A percentile compares a stretch with the other conserved stretches of the same genome.
Evolutionary conservation across 2,113 vertebrate genomes (phyloP).

Genomic region (Sebastes schlegelii): DNA sequence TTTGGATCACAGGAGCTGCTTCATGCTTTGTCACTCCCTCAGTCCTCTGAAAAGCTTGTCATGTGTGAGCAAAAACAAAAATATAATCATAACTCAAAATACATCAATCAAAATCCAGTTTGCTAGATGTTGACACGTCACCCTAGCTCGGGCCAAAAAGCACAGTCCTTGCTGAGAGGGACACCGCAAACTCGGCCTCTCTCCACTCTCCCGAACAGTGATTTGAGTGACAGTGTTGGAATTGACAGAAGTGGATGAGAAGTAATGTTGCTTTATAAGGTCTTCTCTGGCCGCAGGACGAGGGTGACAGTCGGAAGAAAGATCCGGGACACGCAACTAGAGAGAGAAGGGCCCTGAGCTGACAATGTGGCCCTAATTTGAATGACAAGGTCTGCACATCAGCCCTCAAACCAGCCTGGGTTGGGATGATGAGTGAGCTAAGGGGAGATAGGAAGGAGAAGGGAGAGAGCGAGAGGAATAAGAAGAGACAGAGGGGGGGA

Average conservation of each 20-base stretch:
- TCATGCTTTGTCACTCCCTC: slow-evolving; percentile 8
- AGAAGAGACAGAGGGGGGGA: slow-evolving; percentile 58
- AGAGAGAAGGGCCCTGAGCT: slow-evolving; percentile 83
- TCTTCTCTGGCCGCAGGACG: slow-evolving; percentile 76
- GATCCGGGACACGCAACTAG: slow-evolving; percentile 60
- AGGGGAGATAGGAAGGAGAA: slow-evolving; percentile 29
- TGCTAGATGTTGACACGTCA: slow-evolving; percentile 38
- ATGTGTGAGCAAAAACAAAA: slow-evolving; percentile 5
- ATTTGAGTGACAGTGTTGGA: slow-evolving; percentile 80
- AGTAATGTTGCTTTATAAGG: slow-evolving; percentile 80
- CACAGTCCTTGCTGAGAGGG: slow-evolving; percentile 73
- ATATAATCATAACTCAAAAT: slow-evolving; percentile 1
- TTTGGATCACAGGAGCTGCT: neutral
- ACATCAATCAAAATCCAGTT: slow-evolving; percentile 21
- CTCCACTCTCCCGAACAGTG: slow-evolving; percentile 69
- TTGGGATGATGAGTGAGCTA: slow-evolving; percentile 36
- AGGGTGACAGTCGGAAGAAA: slow-evolving; percentile 71
- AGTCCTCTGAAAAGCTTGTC: slow-evolving; percentile 8
- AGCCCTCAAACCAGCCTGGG: slow-evolving; percentile 86
- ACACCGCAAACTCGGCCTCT: slow-evolving; percentile 48
- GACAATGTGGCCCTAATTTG: slow-evolving; percentile 91
- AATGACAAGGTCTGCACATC: slow-evolving; percentile 88
- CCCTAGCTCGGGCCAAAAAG: slow-evolving; percentile 53
- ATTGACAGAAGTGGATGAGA: slow-evolving; percentile 87
- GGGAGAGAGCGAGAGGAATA: slow-evolving; percentile 28